Evolutionary conservation across 2,113 vertebrate genomes (phyloP).

Genomic region (Butorides virescens): DNA sequence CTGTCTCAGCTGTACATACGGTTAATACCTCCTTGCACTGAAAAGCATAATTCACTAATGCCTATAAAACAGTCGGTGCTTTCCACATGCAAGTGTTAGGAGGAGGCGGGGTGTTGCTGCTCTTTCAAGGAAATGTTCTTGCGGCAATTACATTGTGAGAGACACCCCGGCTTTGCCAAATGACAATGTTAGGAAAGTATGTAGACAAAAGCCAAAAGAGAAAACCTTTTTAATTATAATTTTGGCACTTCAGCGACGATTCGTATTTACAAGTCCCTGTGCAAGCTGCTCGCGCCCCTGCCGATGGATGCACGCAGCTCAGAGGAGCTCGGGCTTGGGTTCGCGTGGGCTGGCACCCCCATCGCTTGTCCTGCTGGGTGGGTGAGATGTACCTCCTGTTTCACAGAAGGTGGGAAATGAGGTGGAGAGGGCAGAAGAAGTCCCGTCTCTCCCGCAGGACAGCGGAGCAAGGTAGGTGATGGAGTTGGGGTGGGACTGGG

Average conservation of each 20-base stretch:
- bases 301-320: accelerated
- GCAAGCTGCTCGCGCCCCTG: not conserved
- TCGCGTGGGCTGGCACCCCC: not conserved
- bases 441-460: accelerated
- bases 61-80: slow-evolving; percentile 58
- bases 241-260: not conserved
- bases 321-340: not conserved
- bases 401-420: not conserved
- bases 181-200: slow-evolving; percentile 46
- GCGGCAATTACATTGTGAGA: slow-evolving; percentile 30
- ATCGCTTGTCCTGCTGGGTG: not conserved
- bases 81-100: slow-evolving; percentile 43
- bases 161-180: slow-evolving; percentile 36
- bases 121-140: slow-evolving; percentile 64
- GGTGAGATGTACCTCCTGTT: accelerated
- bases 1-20: slow-evolving; percentile 34
- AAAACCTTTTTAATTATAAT: slow-evolving; percentile 46
- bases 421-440: not conserved
- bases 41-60: not conserved
- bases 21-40: not conserved
- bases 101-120: slow-evolving; percentile 34
- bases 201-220: slow-evolving; percentile 21
- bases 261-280: not conserved
- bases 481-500: not conserved
- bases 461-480: accelerated